Percentiles rank a stretch among this genome's conserved stretches.
Evolutionary conservation across 2,888 invertebrate species (phyloP).

Genomic region (Aelia acuminata): DNA sequence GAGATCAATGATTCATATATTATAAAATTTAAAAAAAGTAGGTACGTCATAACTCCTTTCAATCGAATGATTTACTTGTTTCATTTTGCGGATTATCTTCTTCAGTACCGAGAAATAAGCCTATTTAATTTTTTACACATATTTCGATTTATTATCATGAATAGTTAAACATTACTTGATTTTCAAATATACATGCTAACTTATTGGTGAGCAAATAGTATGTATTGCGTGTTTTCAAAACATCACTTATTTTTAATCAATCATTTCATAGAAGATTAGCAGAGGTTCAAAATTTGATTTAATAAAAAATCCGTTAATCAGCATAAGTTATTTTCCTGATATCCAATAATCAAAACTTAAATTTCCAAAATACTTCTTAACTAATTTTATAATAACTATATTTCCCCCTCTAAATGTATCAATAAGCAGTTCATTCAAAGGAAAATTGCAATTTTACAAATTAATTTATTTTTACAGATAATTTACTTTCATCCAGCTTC

Average conservation of each 20-base stretch:
- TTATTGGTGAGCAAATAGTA: too few relatives aligned
- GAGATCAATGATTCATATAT: too few relatives aligned
- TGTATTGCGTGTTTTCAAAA: not conserved
- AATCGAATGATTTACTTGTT: too few relatives aligned
- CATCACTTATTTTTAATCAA: not conserved
- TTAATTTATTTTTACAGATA: not conserved
- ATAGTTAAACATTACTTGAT: too few relatives aligned
- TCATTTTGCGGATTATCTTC: too few relatives aligned
- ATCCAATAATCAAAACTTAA: not conserved
- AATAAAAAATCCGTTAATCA: not conserved
- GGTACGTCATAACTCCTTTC: too few relatives aligned
- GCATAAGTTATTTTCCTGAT: not conserved
- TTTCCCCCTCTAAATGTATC: not conserved
- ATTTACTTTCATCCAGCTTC: not conserved
- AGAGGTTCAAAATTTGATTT: not conserved
- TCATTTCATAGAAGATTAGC: not conserved
- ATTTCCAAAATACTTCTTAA: not conserved
- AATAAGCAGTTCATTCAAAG: not conserved
- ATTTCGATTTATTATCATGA: too few relatives aligned
- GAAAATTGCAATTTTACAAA: not conserved
- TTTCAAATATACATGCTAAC: too few relatives aligned
- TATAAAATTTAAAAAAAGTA: too few relatives aligned
- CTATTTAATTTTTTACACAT: too few relatives aligned
- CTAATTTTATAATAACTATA: too few relatives aligned
- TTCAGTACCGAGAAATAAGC: too few relatives aligned